A percentile compares a stretch with the other conserved stretches of the same genome.
Evolutionary conservation across 2,113 vertebrate species (phyloP).

Genomic region (Eptesicus fuscus): DNA sequence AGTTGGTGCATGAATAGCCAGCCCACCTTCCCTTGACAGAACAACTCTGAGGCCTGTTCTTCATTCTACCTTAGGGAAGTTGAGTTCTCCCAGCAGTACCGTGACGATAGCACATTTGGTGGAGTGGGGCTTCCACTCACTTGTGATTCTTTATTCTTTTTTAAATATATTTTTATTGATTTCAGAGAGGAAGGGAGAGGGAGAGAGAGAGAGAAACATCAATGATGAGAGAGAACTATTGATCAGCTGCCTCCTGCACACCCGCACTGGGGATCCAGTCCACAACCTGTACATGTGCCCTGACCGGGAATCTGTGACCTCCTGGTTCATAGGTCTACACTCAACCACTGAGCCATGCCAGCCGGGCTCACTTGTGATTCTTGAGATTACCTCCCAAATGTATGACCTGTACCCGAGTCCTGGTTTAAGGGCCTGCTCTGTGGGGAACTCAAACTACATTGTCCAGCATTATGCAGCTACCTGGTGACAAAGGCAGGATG

Average conservation of each 20-base stretch:
- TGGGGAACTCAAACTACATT: neutral
- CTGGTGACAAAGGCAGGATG: neutral
- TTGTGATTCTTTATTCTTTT: neutral
- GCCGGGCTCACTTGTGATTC: neutral
- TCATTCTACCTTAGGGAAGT: accelerated
- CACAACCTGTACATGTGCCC: too few species aligned
- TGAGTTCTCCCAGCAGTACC: neutral
- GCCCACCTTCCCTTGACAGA: neutral
- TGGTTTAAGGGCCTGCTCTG: neutral
- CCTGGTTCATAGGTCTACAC: too few species aligned
- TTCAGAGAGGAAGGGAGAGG: too few species aligned
- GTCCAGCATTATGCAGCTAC: neutral
- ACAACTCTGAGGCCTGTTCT: neutral
- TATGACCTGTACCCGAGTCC: neutral
- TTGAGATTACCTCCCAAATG: neutral
- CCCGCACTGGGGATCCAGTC: too few species aligned
- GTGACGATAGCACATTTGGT: neutral
- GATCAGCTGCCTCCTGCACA: too few species aligned
- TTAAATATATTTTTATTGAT: too few species aligned
- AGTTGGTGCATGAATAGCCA: neutral
- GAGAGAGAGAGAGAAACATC: too few species aligned
- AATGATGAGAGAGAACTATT: too few species aligned
- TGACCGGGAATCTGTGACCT: too few species aligned
- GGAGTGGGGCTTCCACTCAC: neutral
- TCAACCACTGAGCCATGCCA: too few species aligned